phyloP scores from a whole-genome alignment of 2,888 invertebrate species.

The Drosophila acutilabella region DNA sequence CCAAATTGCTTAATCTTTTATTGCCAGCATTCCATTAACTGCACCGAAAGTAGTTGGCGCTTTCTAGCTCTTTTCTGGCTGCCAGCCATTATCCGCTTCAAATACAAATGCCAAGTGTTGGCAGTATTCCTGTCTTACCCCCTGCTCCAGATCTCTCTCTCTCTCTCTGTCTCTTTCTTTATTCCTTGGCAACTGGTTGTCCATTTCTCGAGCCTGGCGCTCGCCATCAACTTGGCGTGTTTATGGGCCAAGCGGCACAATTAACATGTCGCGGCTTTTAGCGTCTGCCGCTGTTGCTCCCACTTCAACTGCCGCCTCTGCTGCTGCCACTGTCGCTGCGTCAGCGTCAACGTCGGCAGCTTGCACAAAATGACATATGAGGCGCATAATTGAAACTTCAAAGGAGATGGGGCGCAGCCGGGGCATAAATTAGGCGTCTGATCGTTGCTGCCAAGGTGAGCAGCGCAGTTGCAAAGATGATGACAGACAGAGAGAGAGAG shows the following conservation, averaged over 20 bases:
- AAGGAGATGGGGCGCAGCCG: constrained; percentile 76
- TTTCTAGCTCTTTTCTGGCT: not conserved
- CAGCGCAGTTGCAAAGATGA: constrained; percentile 47
- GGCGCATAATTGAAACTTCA: constrained; percentile 82
- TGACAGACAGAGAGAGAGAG: constrained; percentile 28
- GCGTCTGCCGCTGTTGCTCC: constrained; percentile 61
- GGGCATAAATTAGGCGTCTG: constrained; percentile 77
- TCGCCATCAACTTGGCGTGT: constrained; percentile 82
- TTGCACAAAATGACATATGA: constrained; percentile 82
- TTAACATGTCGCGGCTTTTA: constrained; percentile 83
- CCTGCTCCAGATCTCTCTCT: not conserved
- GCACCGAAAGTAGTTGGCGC: not conserved
- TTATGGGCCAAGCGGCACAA: constrained; percentile 82
- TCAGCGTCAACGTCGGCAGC: constrained; percentile 45
- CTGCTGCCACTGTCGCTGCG: not conserved
- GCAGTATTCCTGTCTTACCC: not conserved
- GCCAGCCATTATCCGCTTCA: constrained; percentile 28
- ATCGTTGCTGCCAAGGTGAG: constrained; percentile 64
- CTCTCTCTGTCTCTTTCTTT: constrained; percentile 8
- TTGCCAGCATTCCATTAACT: too few relatives aligned
- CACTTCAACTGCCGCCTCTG: constrained; percentile 12
- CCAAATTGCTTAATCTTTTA: too few relatives aligned
- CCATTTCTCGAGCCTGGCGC: constrained; percentile 65
- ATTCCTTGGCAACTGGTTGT: constrained; percentile 34
- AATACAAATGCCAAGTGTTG: constrained; percentile 43